These are phyloP conservation scores for Petrocephalus microphthalmus DNA, from an alignment of 2,113 vertebrate genomes.

Conservation along the genomic window DNA sequence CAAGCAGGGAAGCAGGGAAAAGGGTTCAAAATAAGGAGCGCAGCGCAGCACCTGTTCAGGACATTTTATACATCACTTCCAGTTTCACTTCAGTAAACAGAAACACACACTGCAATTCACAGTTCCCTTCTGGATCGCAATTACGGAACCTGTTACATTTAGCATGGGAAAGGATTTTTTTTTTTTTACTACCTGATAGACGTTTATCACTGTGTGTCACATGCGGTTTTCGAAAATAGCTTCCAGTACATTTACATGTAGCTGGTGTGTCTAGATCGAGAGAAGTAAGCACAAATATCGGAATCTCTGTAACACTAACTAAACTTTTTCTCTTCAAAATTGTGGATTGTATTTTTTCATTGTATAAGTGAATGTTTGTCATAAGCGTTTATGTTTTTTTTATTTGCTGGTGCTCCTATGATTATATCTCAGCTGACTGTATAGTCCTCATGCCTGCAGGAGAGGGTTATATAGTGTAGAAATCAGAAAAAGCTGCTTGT, in stretches of 20 bases:
- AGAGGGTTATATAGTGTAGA: no score
- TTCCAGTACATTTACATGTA: no score
- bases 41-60: neutral
- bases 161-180: neutral
- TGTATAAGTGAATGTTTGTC: neutral
- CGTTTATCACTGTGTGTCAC: neutral
- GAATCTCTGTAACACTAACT: neutral
- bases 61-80: neutral
- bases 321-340: neutral
- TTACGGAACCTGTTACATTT: neutral
- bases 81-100: neutral
- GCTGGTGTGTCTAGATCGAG: neutral
- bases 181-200: neutral
- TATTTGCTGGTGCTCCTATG: neutral
- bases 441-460: no score
- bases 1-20: neutral
- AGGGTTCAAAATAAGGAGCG: neutral
- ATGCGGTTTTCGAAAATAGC: no score
- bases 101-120: neutral
- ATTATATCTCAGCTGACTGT: neutral
- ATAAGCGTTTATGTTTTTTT: neutral
- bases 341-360: neutral
- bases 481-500: neutral
- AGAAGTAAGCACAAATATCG: neutral
- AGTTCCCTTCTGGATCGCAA: neutral